These are phyloP conservation scores for Pedicia rivosa DNA, from an alignment of 2,888 invertebrate species.

Conservation along the genomic window DNA sequence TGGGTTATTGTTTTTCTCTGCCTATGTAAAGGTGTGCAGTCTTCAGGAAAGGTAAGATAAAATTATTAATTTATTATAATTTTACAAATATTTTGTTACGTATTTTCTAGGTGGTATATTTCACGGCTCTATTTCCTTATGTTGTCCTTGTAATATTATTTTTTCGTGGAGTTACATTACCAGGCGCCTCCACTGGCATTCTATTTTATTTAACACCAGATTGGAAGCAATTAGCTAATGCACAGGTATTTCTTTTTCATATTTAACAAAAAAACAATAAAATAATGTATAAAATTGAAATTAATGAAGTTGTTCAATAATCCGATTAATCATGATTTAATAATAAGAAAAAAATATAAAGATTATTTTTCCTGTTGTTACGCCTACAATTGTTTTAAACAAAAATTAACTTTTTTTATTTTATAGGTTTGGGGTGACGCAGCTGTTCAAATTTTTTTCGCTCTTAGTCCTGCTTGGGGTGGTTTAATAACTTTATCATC, in stretches of 20 bases:
- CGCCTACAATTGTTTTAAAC: no score
- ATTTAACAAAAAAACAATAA: background rate
- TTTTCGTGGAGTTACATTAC: conserved; percentile 60
- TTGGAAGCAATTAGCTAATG: conserved; percentile 53
- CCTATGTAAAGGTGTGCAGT: conserved; percentile 63
- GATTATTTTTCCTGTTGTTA: no score
- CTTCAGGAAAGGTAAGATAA: conserved; percentile 47
- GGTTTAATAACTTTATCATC: conserved; percentile 72
- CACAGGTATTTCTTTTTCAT: conserved; percentile 35
- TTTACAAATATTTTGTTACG: conserved; percentile 12
- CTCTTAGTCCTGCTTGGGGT: conserved; percentile 73
- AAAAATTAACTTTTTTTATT: background rate
- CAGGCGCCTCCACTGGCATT: conserved; percentile 63
- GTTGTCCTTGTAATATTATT: conserved; percentile 59
- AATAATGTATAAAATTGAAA: no score
- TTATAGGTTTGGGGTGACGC: conserved; percentile 64
- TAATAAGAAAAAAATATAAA: no score
- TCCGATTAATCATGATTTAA: no score
- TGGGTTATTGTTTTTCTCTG: conserved; percentile 68
- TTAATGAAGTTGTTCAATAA: no score
- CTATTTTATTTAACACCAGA: conserved; percentile 65
- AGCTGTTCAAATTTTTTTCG: conserved; percentile 77
- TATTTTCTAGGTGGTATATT: conserved; percentile 41
- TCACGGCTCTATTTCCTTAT: conserved; percentile 61
- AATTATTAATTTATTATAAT: conserved; percentile 3